phyloP scores from a whole-genome alignment of 2,888 invertebrate species.

The Halocaridina rubra region DNA sequence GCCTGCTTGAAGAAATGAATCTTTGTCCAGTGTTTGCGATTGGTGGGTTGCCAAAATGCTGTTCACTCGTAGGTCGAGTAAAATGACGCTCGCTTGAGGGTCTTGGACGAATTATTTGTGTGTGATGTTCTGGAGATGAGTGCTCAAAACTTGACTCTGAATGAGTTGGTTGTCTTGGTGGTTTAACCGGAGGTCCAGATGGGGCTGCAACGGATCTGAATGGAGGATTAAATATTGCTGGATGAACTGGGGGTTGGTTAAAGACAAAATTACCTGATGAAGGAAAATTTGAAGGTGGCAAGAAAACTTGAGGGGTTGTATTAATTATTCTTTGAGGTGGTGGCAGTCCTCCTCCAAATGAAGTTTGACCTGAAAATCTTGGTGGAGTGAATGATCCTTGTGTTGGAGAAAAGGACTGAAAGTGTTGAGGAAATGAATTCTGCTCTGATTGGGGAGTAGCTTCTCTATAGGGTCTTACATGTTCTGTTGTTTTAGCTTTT shows the following conservation, averaged over 20 bases:
- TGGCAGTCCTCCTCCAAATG: background rate
- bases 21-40: background rate
- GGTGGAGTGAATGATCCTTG: background rate
- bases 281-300: conserved; percentile 17
- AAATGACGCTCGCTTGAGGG: no score
- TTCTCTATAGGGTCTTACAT: conserved; percentile 27
- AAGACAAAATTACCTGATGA: conserved; percentile 35
- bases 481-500: background rate
- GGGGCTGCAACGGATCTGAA: conserved; percentile 2
- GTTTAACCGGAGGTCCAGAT: background rate
- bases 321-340: background rate
- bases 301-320: background rate
- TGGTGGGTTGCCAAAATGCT: background rate
- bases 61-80: no score
- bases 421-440: background rate
- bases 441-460: conserved; percentile 11
- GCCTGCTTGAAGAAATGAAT: no score
- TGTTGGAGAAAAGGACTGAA: conserved; percentile 36
- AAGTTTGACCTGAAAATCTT: background rate
- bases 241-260: conserved; percentile 30
- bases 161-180: background rate
- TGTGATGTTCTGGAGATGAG: background rate
- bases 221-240: conserved; percentile 21
- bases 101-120: background rate
- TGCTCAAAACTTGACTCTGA: background rate